Evolutionary conservation across 2,113 vertebrate genomes (phyloP).

Genomic region (Myanophis thanlyinensis): DNA sequence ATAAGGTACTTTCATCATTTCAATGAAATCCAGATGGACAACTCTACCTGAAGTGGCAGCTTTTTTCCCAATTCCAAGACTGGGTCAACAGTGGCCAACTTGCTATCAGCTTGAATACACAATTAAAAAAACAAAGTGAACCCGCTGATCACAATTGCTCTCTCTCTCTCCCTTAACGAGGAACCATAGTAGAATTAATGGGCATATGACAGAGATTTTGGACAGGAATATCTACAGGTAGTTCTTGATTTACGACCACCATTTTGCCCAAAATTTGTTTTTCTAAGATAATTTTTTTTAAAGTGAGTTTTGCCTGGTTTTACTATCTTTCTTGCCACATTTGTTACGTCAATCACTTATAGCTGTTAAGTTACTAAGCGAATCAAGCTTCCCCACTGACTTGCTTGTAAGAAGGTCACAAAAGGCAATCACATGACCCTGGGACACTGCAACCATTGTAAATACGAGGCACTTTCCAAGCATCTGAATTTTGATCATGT

Average conservation of each 20-base stretch:
- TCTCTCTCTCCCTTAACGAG: neutral
- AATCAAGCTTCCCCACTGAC: neutral
- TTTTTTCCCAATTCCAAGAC: too few species aligned
- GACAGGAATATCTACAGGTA: neutral
- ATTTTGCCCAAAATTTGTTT: neutral
- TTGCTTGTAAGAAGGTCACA: neutral
- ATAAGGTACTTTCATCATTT: neutral
- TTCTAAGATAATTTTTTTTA: neutral
- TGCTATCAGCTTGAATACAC: too few species aligned
- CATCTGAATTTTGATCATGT: neutral
- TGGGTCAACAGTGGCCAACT: too few species aligned
- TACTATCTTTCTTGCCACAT: neutral
- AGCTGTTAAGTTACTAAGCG: neutral
- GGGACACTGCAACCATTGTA: too few species aligned
- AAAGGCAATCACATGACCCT: too few species aligned
- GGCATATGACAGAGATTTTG: neutral
- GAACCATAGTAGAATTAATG: slow-evolving; percentile 12
- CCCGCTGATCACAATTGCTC: neutral
- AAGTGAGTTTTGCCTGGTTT: neutral
- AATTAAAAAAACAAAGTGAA: too few species aligned
- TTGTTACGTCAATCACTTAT: neutral
- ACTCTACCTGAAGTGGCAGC: too few species aligned
- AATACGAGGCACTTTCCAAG: too few species aligned
- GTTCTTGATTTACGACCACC: neutral
- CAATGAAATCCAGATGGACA: neutral